Evolutionary conservation across 2,797 vertebrate genomes (phyloP).

Genomic region (Amphiprion clarkii): DNA sequence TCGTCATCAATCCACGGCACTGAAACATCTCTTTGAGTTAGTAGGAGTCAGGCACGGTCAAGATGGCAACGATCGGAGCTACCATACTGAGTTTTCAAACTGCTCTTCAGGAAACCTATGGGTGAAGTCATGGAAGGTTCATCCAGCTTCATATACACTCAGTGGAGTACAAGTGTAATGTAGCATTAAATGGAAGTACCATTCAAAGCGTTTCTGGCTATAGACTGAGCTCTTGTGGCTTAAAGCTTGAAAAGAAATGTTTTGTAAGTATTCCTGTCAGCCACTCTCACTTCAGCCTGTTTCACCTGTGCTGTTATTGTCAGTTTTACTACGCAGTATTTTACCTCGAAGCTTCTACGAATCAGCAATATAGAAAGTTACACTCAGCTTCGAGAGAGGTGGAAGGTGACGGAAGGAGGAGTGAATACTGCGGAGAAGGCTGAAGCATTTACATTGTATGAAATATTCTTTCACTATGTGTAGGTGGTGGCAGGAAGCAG

Average conservation of each 20-base stretch:
- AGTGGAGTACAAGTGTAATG: neutral
- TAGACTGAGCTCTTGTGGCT: constrained; percentile 3
- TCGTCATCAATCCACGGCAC: too few relatives aligned
- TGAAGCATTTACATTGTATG: constrained; percentile 53
- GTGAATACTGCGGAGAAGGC: neutral
- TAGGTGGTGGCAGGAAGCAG: constrained; percentile 34
- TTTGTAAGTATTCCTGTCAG: constrained; percentile 47
- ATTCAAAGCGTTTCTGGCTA: too few relatives aligned
- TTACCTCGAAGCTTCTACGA: constrained; percentile 7
- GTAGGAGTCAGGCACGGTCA: too few relatives aligned
- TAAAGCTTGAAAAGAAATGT: constrained; percentile 33
- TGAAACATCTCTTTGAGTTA: too few relatives aligned
- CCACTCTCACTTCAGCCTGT: constrained; percentile 3
- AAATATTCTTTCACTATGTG: constrained; percentile 41
- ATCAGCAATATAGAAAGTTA: constrained; percentile 18
- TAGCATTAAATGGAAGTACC: neutral
- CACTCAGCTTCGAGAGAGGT: constrained; percentile 16
- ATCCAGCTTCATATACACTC: neutral
- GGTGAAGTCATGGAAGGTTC: too few relatives aligned
- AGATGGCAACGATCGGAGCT: too few relatives aligned
- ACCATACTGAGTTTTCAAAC: too few relatives aligned
- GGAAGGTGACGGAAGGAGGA: constrained; percentile 20
- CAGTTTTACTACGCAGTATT: constrained; percentile 10
- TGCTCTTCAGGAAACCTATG: too few relatives aligned
- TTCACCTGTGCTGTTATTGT: constrained; percentile 7